Evolutionary conservation across 2,113 vertebrate species (phyloP), one percentile per base, ranked within the genome.

Genomic region (Stigmatopora argus): DNA sequence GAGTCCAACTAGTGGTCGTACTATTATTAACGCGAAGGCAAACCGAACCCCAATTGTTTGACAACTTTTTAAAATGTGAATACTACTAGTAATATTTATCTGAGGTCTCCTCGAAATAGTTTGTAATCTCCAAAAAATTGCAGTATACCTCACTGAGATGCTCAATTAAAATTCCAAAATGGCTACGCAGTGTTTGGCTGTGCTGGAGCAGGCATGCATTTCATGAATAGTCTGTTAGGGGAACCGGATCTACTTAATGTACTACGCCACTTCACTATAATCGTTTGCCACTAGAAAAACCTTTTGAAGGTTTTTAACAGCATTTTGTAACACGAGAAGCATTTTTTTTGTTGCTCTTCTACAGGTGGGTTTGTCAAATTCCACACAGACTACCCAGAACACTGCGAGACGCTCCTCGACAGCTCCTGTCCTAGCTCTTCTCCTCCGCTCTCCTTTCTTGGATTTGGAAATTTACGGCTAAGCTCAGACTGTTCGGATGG

Each of bases 291-390:
- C 34, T 15, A 0, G 17, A 12, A 19, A 41, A 3, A 38, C 10
- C 35, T 7, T n/a, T 18, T 19, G 35, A 60, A 13, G 5, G 38
- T 7, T 12, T 18, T 38, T 60, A 4, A 19, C 35, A 41, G 19
- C 5, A 19, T 41, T 38, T 5, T 41, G 5, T 41, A 7, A 60
- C 41, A 11, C 1, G 15, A 5, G 26, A 56, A 56, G 5, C 53
- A 60, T 53, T 71, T 67, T 69, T 35, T 61, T 59, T 62, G 62
- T 76, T 65, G 18, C 71, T 38, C 41, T 38, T 53, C 31, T 44
- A 52, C 86, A 96, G 94, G 94, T 74, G 94, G 94, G 69, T 96
- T 96, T 87, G 87, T 85, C 60, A 92, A 91, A 78, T 96, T 96
- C 74, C 93, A 95, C 65, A 88, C 89, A 0, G 92, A 93, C 73